Evolutionary conservation across 2,888 invertebrate genomes (phyloP).

Genomic region (Sesia apiformis): DNA sequence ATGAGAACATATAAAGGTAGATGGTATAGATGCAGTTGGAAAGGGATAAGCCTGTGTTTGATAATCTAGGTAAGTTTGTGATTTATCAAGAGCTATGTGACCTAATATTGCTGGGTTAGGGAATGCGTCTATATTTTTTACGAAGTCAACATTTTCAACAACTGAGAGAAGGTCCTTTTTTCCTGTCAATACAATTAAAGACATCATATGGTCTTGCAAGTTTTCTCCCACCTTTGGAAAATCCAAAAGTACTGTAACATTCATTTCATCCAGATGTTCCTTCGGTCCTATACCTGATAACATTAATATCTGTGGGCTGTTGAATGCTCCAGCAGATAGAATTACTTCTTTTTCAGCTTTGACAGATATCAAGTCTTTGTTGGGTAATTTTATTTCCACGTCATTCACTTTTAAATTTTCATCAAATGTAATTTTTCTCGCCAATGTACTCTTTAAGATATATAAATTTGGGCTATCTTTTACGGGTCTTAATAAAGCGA

Average conservation of each 20-base stretch:
- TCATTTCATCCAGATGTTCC: constrained; percentile 3
- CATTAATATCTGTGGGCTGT: constrained; percentile 7
- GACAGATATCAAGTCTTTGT: neutral
- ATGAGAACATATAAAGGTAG: constrained; percentile 21
- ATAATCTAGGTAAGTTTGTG: constrained; percentile 36
- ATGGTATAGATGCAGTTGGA: constrained; percentile 18
- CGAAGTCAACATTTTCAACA: constrained; percentile 17
- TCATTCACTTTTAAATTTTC: constrained; percentile 2
- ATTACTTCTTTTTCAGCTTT: constrained; percentile 6
- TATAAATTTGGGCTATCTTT: constrained; percentile 3
- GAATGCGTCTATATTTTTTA: constrained; percentile 22
- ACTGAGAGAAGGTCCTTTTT: constrained; percentile 13
- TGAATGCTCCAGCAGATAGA: constrained; percentile 5
- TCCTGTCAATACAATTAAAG: constrained; percentile 23
- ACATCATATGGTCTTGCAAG: constrained; percentile 35
- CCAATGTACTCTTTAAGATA: constrained; percentile 2
- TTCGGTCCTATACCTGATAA: constrained; percentile 7
- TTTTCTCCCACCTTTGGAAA: constrained; percentile 19
- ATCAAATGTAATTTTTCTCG: constrained; percentile 1
- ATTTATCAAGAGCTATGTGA: constrained; percentile 26
- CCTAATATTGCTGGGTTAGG: constrained; percentile 31
- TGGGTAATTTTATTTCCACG: constrained; percentile 3
- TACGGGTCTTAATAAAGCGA: constrained; percentile 2
- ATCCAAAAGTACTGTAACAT: constrained; percentile 3
- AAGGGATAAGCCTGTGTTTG: constrained; percentile 24